Percentiles rank a stretch among this genome's conserved stretches.
phyloP scores from a whole-genome alignment of 2,797 vertebrate species.

The Vespertilio murinus region DNA sequence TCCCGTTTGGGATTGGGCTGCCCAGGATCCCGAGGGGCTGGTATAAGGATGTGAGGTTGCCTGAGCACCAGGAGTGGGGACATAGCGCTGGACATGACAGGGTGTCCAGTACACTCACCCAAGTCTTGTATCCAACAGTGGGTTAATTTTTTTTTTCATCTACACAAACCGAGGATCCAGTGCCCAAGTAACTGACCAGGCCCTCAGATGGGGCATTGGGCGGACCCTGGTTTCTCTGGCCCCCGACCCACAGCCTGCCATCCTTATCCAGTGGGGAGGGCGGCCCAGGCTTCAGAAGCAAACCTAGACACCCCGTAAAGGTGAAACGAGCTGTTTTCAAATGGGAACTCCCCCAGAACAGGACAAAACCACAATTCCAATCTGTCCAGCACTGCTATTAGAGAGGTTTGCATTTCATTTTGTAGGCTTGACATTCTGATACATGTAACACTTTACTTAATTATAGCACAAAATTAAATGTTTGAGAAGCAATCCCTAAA shows the following conservation, averaged over 20 bases:
- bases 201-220: neutral
- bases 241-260: too few species aligned
- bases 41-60: neutral
- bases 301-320: neutral
- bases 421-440: neutral
- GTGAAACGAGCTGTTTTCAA: neutral
- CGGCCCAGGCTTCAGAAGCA: neutral
- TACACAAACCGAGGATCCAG: neutral
- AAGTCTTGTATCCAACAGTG: neutral
- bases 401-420: neutral
- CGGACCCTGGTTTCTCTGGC: neutral
- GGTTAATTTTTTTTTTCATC: neutral
- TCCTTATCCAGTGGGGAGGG: neutral
- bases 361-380: neutral
- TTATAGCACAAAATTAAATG: too few species aligned
- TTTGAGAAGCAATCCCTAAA: neutral
- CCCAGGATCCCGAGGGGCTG: neutral
- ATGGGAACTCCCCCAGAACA: neutral
- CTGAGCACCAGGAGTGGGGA: neutral
- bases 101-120: neutral
- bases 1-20: neutral
- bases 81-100: neutral
- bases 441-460: neutral
- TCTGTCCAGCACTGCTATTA: fast-evolving
- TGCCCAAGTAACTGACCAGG: neutral